Base-by-base conservation (phyloP, 2,797 vertebrate genomes). In the Anniella stebbinsi region DNA sequence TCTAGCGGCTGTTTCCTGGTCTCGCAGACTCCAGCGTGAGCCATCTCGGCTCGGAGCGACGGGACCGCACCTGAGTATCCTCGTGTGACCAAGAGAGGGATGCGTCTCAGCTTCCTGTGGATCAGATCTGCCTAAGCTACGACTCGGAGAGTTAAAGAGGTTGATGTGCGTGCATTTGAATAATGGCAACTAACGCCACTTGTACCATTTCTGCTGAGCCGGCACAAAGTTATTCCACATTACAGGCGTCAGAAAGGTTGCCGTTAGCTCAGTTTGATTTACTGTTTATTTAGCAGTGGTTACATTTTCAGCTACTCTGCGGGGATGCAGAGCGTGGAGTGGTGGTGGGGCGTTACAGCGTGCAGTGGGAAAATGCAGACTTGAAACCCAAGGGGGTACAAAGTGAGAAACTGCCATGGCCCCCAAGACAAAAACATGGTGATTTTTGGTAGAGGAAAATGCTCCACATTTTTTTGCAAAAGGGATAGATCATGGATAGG, bases 171-270 rank as follows among this genome's bases (percentile, higher is more conserved):
- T 87, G 36, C 60, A 41, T 90, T 93, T 94, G 93, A 94, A 93
- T 94, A 92, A 89, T 87, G 25, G 60, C 4, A 90, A 70, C 91
- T 80, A 92, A 86, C 92, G 36, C 81, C 69, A 83, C 80, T n/a
- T 73, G 86, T 0, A 0, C 5, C 21, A 81, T 85, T 95, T 88
- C 78, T 95, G 95, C 94, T 94, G 95, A 96, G 54, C 15, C 38
- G 38, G 91, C 90, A 80, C 87, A 48, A 89, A 89, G 54, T n/a
- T 73, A 87, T 88, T 57, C 77, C 89, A 86, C n/a, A 10, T 57
- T 91, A 10, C 3, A 87, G 85, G 25, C 73, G 36, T 87, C 89
- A 89, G 67, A 66, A 93, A 82, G 33, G 88, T 41, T 89, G 87
- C 1, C 84, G 63, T 57, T 84, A 76, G 72, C 75, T 76, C 45